Percentiles rank a stretch among this genome's conserved stretches.
phyloP scores from a whole-genome alignment of 2,797 vertebrate species.

The Hafferia zeledoni region DNA sequence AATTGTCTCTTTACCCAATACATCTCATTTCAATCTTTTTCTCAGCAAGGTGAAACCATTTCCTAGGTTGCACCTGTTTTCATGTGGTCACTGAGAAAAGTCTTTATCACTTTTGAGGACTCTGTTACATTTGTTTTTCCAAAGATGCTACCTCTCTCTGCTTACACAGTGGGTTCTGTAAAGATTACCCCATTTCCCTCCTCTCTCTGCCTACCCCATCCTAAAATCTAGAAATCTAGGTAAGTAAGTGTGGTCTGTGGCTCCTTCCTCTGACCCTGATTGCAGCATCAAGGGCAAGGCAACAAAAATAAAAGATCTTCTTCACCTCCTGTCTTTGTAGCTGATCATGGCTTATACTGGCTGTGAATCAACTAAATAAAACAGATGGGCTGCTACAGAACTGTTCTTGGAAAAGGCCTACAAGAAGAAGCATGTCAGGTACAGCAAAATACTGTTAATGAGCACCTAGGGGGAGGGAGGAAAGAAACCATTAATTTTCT shows the following conservation, averaged over 20 bases:
- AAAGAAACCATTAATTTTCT: slow-evolving; percentile 26
- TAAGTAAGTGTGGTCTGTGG: not conserved
- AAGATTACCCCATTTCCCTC: not conserved
- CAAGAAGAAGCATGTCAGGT: slow-evolving; percentile 5
- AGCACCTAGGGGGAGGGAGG: not conserved
- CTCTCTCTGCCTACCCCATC: not conserved
- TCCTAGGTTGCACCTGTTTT: not conserved
- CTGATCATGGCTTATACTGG: not conserved
- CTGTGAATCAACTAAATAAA: slow-evolving; percentile 23
- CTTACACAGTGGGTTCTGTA: not conserved
- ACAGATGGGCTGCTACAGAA: not conserved
- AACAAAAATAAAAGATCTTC: not conserved
- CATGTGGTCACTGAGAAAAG: not conserved
- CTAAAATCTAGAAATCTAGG: not conserved
- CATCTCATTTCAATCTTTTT: not conserved
- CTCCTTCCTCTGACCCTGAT: not conserved
- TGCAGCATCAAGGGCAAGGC: not conserved
- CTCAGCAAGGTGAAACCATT: not conserved
- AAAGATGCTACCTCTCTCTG: not conserved
- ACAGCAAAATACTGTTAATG: slow-evolving; percentile 29
- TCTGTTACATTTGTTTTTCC: not conserved
- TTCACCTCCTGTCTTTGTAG: not conserved
- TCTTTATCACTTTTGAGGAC: not conserved
- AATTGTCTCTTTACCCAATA: not conserved
- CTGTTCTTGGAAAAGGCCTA: not conserved